These are phyloP conservation scores for Harpagoxenus sublaevis DNA, from an alignment of 2,888 invertebrate genomes.

Conservation along the genomic window DNA sequence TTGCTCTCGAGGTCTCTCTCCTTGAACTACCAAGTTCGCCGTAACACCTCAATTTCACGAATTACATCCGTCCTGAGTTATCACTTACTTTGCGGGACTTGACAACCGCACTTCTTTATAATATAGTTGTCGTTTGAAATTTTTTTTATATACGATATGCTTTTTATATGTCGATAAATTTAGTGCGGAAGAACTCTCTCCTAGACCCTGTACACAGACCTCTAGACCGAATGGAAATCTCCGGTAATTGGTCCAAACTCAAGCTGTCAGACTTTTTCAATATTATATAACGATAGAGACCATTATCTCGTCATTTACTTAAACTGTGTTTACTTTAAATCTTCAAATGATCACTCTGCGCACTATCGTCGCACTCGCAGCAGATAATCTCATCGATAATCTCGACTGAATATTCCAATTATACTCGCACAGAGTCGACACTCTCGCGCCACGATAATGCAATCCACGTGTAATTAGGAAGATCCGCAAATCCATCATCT, in stretches of 20 bases:
- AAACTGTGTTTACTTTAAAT: neutral
- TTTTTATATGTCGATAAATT: neutral
- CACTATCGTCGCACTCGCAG: neutral
- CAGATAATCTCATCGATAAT: slow-evolving; percentile 10
- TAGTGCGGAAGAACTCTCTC: neutral
- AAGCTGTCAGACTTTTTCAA: neutral
- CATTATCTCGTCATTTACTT: neutral
- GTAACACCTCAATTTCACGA: slow-evolving; percentile 35
- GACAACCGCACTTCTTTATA: slow-evolving; percentile 12
- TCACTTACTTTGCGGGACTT: slow-evolving; percentile 19
- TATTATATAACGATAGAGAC: neutral
- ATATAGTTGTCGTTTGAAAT: neutral
- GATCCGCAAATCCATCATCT: slow-evolving; percentile 40
- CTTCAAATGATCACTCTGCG: neutral
- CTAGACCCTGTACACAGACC: neutral
- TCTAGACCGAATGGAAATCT: neutral
- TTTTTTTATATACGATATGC: neutral
- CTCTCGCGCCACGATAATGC: slow-evolving; percentile 37
- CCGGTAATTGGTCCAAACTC: neutral
- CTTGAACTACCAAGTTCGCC: slow-evolving; percentile 2
- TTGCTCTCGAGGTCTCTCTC: neutral
- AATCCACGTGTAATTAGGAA: slow-evolving; percentile 48
- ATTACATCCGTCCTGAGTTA: slow-evolving; percentile 33
- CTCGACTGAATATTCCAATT: slow-evolving; percentile 39
- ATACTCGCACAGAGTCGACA: neutral